Base-by-base conservation (phyloP, 2,113 vertebrate genomes). In the Chlorocebus sabaeus region DNA sequence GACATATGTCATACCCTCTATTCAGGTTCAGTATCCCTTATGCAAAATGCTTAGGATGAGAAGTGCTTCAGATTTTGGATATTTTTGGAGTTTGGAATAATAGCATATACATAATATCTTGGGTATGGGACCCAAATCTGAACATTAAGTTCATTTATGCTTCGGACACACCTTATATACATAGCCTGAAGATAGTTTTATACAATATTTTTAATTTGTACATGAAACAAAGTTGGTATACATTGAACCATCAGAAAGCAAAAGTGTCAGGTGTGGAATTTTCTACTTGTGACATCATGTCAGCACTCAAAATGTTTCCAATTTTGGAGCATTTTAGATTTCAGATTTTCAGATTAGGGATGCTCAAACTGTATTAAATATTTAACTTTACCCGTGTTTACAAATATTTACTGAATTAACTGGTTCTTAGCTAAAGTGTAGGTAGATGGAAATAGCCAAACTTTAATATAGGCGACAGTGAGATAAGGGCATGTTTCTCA, bases 331-430 rank as follows among this genome's bases (percentile, higher is more conserved):
- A 73, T 40, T 73, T 73, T 40, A 13, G 40, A 75, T 75, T 75
- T 75, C 38, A 75, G 10, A 27, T 75, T 75, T 75, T 75, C 12
- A 25, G 40, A 75, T 75, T 75, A 75, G 40, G 40, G 22, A 75
- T 45, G 23, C 40, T 43, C 72, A 75, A 27, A 40, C 23, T 75
- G 40, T 75, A 87, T 86, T 91, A 96, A 97, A 82, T 90, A 93
- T 91, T 96, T 95, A 73, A 55, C 52, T 93, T 84, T 96, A 38
- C 18, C 55, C 55, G 45, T 68, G n/a, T 95, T 97, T 95, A 82
- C 91, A 95, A 92, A 90, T 93, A 94, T 76, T 87, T 89, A 84
- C 23, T 59, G 80, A 93, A 40, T 90, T 80, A 27, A 81, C 75
- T 92, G 32, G 43, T 87, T 96, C 90, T 95, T 70, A 93, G 50